Percentiles rank a stretch among this genome's conserved stretches.
Conservation (phyloP, 35 echinoderm and acorn worm species). For the Heliocidaris tuberculata region DNA sequence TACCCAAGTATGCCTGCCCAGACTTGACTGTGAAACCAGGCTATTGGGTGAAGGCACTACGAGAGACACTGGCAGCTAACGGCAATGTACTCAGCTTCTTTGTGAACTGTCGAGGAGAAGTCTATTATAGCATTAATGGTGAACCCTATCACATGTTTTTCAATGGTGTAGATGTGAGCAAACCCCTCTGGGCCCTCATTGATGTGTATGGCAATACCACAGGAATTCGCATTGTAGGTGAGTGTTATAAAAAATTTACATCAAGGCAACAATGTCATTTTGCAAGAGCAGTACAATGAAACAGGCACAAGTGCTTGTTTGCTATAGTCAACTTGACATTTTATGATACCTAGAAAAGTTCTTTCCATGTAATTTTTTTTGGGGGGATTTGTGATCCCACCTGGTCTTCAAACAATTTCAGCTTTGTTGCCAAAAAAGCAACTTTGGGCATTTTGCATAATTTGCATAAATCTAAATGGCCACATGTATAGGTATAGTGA, state of each 20-base stretch:
- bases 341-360: no score
- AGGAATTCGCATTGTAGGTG: slow-evolving; percentile 88
- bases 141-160: slow-evolving; percentile 80
- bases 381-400: no score
- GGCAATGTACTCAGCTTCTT: slow-evolving; percentile 84
- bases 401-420: no score
- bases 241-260: slow-evolving; percentile 2
- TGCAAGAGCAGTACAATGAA: background rate
- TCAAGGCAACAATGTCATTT: background rate
- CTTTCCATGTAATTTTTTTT: no score
- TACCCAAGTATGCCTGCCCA: slow-evolving; percentile 95
- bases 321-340: background rate
- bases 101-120: slow-evolving; percentile 72
- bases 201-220: slow-evolving; percentile 99
- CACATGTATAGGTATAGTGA: no score
- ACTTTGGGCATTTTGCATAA: no score
- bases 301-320: background rate
- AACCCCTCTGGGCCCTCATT: slow-evolving; percentile 86
- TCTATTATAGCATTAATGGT: slow-evolving; percentile 78
- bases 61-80: slow-evolving; percentile 78
- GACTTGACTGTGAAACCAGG: slow-evolving; percentile 89
- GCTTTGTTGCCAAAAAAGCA: no score
- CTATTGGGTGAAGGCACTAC: slow-evolving; percentile 92
- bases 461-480: no score
- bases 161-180: slow-evolving; percentile 78